A percentile compares a stretch with the other conserved stretches of the same genome.
phyloP scores from a whole-genome alignment of 2,888 invertebrate species.

The Galerucella calmariensis region DNA sequence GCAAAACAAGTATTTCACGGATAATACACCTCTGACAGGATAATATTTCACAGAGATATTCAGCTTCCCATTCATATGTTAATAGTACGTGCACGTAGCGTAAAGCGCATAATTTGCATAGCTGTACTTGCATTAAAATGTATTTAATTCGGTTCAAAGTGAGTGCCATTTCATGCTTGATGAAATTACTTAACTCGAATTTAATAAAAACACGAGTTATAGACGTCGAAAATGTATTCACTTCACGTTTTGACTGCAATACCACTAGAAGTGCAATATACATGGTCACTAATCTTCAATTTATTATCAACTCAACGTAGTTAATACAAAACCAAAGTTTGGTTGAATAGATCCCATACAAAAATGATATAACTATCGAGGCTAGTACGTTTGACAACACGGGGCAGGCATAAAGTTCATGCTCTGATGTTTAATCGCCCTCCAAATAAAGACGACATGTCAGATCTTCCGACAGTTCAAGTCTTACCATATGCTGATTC shows the following conservation, averaged over 20 bases:
- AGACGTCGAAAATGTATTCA: neutral
- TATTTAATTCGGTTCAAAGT: slow-evolving; percentile 15
- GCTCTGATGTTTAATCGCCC: too few relatives aligned
- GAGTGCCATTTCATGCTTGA: slow-evolving; percentile 15
- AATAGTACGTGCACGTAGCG: slow-evolving; percentile 2
- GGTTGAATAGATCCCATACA: too few relatives aligned
- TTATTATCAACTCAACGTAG: too few relatives aligned
- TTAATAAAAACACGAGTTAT: slow-evolving; percentile 10
- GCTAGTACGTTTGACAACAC: too few relatives aligned
- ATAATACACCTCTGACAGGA: slow-evolving; percentile 4
- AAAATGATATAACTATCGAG: too few relatives aligned
- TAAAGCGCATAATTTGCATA: slow-evolving; percentile 14
- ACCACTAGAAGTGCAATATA: too few relatives aligned
- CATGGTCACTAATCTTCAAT: too few relatives aligned
- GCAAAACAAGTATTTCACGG: neutral
- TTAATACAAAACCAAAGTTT: too few relatives aligned
- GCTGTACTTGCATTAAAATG: slow-evolving; percentile 10
- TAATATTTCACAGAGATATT: slow-evolving; percentile 2
- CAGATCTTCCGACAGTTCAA: too few relatives aligned
- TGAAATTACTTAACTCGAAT: slow-evolving; percentile 2
- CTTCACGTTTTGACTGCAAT: neutral
- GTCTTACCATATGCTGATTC: too few relatives aligned
- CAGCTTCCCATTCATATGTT: slow-evolving; percentile 11
- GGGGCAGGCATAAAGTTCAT: too few relatives aligned
- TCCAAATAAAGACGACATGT: too few relatives aligned